Evolutionary conservation across 1,140 invertebrate species (phyloP), one percentile per base, ranked within the genome.

Genomic region (Ostrea edulis): DNA sequence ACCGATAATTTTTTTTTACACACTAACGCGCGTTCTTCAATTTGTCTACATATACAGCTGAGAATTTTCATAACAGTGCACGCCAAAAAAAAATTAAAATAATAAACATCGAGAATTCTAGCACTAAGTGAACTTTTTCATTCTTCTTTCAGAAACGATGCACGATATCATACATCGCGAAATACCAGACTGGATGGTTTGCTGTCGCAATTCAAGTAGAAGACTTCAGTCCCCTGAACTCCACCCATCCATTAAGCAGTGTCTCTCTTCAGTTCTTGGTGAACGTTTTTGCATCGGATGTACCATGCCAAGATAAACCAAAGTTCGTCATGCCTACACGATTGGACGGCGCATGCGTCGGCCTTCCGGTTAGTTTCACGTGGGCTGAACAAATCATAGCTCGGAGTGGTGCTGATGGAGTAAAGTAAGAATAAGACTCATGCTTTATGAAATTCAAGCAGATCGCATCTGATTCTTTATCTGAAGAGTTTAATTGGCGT

Each of bases 191-290:
- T 25, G 85, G 85, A 2, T 86, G 71, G 68, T 86, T 55, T 22
- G 85, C 44, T 35, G 85, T 82, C 20, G 71, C 85, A 9, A 35
- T 86, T 20, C 85, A 86, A 51, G 82, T 86, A 12, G 85, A 86
- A 55, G 85, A 86, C 54, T 86, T 86, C 29, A 17, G 9, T 17
- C 17, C 85, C 11, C 20, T 22, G 11, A 65, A 14, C 22, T 55
- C 68, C 12, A 82, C 51, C 11, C n/a, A 86, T 20, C n/a, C 85
- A 8, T 25, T 81, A 8, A 86, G 85, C 55, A 86, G 85, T 86
- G 85, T 86, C 12, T 71, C 85, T 12, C 53, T 86, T 35, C 85
- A 86, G 44, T 86, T 86, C 54, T 54, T 86, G 22, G 71, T 81
- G 2, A 22, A 55, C 29, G 85, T 86, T 22, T 81, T 82, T n/a